A percentile compares a stretch with the other conserved stretches of the same genome.
These are phyloP conservation scores for Ochropleura leucogaster DNA, from an alignment of 2,888 invertebrate species.

Conservation along the genomic window DNA sequence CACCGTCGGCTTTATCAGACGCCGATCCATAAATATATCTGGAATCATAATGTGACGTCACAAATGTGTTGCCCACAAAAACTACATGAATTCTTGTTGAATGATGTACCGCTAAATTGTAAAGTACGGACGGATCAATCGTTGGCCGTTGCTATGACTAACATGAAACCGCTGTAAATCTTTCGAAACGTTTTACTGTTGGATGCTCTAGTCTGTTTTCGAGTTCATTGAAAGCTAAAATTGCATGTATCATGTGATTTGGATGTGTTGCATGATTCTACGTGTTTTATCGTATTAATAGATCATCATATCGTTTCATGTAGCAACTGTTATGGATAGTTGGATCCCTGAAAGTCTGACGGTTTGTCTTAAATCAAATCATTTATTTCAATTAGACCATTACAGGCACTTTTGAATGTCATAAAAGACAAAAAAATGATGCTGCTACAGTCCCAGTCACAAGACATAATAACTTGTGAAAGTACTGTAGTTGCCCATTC, in stretches of 20 bases:
- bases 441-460: no score
- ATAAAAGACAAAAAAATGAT: no score
- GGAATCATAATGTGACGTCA: conserved; percentile 45
- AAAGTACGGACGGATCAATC: conserved; percentile 29
- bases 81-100: conserved; percentile 22
- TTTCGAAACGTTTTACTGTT: conserved; percentile 22
- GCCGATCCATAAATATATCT: conserved; percentile 43
- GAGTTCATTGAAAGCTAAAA: conserved; percentile 41
- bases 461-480: no score
- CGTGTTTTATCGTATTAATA: conserved; percentile 12
- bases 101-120: conserved; percentile 31
- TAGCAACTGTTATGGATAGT: background rate
- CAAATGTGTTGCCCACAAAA: conserved; percentile 25
- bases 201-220: conserved; percentile 22
- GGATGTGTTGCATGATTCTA: conserved; percentile 10
- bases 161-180: conserved; percentile 30
- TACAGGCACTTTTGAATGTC: no score
- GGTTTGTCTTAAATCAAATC: no score
- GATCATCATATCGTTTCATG: background rate
- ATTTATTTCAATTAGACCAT: no score
- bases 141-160: conserved; percentile 29
- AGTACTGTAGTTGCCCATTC: no score
- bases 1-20: conserved; percentile 16
- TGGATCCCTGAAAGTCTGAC: background rate
- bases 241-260: conserved; percentile 29